Evolutionary conservation across 2,797 vertebrate genomes (phyloP).

Genomic region (Trematomus bernacchii): DNA sequence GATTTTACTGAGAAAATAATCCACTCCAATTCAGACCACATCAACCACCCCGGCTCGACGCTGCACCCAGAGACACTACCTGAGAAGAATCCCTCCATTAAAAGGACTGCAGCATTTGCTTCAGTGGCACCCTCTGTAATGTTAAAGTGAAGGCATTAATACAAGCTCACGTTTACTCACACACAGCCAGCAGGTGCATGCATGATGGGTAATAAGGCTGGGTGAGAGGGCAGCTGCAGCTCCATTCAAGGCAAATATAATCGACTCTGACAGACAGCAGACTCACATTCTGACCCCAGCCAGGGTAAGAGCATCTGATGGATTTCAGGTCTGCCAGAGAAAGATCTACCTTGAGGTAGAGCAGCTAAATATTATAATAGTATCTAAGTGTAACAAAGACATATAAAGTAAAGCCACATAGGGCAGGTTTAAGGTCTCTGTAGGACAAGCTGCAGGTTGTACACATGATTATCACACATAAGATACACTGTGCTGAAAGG

Average conservation of each 20-base stretch:
- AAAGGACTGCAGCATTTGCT: not conserved
- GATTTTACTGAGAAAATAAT: slow-evolving; percentile 57
- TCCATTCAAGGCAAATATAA: not conserved
- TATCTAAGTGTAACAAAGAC: slow-evolving; percentile 25
- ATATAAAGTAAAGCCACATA: slow-evolving; percentile 16
- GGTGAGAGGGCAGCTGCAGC: not conserved
- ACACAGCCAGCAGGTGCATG: not conserved
- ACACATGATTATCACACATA: slow-evolving; percentile 12
- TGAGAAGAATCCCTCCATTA: slow-evolving; percentile 11
- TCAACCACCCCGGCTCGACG: slow-evolving; percentile 1
- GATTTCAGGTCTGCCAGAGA: not conserved
- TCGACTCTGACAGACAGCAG: not conserved
- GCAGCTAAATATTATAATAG: slow-evolving; percentile 2
- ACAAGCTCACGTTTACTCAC: slow-evolving; percentile 13
- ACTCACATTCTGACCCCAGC: not conserved
- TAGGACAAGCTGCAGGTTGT: slow-evolving; percentile 1
- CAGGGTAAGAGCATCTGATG: slow-evolving; percentile 1
- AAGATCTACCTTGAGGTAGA: slow-evolving; percentile 12
- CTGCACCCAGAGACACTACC: slow-evolving; percentile 8
- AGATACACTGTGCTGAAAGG: slow-evolving; percentile 10
- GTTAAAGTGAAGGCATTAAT: slow-evolving; percentile 11
- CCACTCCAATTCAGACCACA: slow-evolving; percentile 15
- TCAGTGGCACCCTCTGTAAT: not conserved
- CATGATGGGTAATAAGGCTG: slow-evolving; percentile 3
- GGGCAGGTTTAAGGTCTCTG: not conserved